Conservation (phyloP, 2,888 invertebrate genomes). For the Stenurella melanura region DNA sequence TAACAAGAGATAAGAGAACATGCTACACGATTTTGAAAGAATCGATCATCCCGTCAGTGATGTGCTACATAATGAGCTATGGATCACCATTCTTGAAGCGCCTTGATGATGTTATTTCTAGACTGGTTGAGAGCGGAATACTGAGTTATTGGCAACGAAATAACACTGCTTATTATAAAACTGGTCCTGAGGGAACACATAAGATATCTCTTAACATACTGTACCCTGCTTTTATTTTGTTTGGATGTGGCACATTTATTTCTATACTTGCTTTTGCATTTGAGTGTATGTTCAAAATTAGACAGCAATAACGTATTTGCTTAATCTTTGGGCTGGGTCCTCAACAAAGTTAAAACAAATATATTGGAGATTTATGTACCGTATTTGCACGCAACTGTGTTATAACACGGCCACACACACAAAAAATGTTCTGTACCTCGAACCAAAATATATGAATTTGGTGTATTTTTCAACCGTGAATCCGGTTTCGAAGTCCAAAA, state of each 20-base stretch:
- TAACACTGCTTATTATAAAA: neutral
- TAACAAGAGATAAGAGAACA: neutral
- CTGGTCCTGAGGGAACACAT: neutral
- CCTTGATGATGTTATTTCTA: neutral
- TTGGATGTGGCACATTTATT: neutral
- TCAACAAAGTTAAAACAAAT: too few relatives aligned
- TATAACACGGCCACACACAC: too few relatives aligned
- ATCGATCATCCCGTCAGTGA: neutral
- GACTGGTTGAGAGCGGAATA: constrained; percentile 7
- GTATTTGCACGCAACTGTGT: too few relatives aligned
- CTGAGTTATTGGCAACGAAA: neutral
- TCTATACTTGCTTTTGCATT: constrained; percentile 3
- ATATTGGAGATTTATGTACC: too few relatives aligned
- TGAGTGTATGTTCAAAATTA: constrained; percentile 1
- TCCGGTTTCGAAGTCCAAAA: too few relatives aligned
- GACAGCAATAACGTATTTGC: too few relatives aligned
- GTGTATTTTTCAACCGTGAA: too few relatives aligned
- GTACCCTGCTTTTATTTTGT: neutral
- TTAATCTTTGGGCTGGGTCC: too few relatives aligned
- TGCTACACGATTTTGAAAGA: constrained; percentile 28
- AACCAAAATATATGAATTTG: too few relatives aligned
- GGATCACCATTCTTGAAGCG: constrained; percentile 20
- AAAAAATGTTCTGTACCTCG: too few relatives aligned
- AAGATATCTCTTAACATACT: neutral
- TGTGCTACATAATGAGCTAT: neutral